phyloP scores from a whole-genome alignment of 1,140 invertebrate species.

The Lethocerus indicus region DNA sequence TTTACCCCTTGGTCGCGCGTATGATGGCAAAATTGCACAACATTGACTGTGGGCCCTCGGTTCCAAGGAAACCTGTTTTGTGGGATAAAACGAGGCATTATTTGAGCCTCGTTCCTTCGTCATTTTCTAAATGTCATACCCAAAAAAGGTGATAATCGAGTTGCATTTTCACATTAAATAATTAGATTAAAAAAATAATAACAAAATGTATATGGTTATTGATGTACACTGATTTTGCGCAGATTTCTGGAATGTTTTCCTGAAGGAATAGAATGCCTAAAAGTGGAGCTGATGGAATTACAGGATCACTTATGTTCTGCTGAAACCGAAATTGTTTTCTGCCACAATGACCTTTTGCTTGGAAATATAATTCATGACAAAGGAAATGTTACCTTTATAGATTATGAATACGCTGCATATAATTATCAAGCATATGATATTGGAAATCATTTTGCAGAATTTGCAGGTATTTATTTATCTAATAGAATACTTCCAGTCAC shows the following conservation, averaged over 20 bases:
- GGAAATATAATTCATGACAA: conserved; percentile 78
- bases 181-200: no score
- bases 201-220: no score
- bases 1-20: conserved; percentile 57
- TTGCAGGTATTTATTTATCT: conserved; percentile 52
- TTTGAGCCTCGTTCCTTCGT: conserved; percentile 44
- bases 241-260: conserved; percentile 53
- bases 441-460: conserved; percentile 96
- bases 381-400: conserved; percentile 72
- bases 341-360: conserved; percentile 93
- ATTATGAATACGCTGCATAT: conserved; percentile 89
- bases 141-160: conserved; percentile 25
- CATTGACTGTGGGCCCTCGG: conserved; percentile 25
- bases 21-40: conserved; percentile 68
- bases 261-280: conserved; percentile 38
- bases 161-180: background rate
- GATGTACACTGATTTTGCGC: conserved; percentile 20
- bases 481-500: background rate
- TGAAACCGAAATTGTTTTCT: conserved; percentile 76
- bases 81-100: conserved; percentile 62
- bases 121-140: conserved; percentile 21
- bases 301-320: conserved; percentile 43
- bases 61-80: conserved; percentile 30
- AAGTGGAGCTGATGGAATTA: conserved; percentile 48
- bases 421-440: conserved; percentile 96